Percentiles rank a stretch among this genome's conserved stretches.
phyloP scores from a whole-genome alignment of 2,888 invertebrate genomes.

The Limnephilus auricula region DNA sequence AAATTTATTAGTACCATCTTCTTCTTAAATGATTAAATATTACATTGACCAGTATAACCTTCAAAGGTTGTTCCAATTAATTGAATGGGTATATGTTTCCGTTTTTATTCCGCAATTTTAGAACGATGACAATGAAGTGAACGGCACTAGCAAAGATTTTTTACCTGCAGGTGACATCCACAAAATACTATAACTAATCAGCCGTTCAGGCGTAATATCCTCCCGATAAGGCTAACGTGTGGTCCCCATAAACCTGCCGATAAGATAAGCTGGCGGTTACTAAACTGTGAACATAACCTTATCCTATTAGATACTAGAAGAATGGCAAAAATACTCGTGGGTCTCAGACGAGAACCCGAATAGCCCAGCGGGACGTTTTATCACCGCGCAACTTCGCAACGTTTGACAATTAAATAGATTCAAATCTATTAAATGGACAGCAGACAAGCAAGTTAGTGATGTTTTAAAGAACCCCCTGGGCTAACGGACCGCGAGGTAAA shows the following conservation, averaged over 20 bases:
- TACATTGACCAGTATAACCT: too few relatives aligned
- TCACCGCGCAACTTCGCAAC: background rate
- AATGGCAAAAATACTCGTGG: background rate
- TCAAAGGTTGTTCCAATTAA: too few relatives aligned
- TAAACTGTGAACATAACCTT: slow-evolving; percentile 61
- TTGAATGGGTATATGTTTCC: too few relatives aligned
- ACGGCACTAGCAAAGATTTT: background rate
- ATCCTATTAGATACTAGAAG: slow-evolving; percentile 25
- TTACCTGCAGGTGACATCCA: background rate
- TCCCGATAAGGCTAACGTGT: slow-evolving; percentile 45
- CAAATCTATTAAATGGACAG: background rate
- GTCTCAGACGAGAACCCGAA: background rate
- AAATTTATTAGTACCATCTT: too few relatives aligned
- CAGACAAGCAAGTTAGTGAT: background rate
- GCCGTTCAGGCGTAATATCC: slow-evolving; percentile 15
- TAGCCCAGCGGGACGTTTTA: background rate
- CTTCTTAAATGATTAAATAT: too few relatives aligned
- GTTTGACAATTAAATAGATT: background rate
- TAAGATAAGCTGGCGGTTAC: slow-evolving; percentile 54
- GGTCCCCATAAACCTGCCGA: slow-evolving; percentile 47
- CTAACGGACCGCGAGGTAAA: background rate
- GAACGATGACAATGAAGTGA: background rate
- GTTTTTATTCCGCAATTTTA: background rate
- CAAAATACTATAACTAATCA: background rate
- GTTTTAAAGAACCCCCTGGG: background rate